Conservation (phyloP, 2,797 vertebrate genomes). For the Calcarius lapponicus region DNA sequence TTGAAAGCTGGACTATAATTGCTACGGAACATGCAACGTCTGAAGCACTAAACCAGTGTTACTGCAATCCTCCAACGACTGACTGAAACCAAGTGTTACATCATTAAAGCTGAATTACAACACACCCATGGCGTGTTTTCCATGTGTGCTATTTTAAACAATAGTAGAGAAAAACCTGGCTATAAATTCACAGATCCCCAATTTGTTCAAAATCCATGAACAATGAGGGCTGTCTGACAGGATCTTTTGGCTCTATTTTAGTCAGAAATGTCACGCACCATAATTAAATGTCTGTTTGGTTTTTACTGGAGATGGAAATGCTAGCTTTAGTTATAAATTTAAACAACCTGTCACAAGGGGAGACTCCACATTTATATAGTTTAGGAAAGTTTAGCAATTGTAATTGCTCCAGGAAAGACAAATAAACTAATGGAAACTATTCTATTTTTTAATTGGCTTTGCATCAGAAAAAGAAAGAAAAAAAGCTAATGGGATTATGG, state of each 20-base stretch:
- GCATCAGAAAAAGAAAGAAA: conserved; percentile 1
- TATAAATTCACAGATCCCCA: conserved; percentile 81
- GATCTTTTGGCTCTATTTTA: conserved; percentile 86
- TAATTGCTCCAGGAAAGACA: conserved; percentile 75
- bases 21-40: conserved; percentile 78
- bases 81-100: conserved; percentile 82
- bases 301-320: conserved; percentile 75
- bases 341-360: conserved; percentile 74
- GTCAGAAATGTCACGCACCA: conserved; percentile 71
- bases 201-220: conserved; percentile 77
- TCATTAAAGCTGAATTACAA: conserved; percentile 82
- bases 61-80: conserved; percentile 77
- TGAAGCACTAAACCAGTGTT: conserved; percentile 75
- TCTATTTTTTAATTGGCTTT: conserved; percentile 66
- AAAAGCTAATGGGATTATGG: conserved; percentile 47
- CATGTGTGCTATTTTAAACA: conserved; percentile 82
- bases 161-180: conserved; percentile 76
- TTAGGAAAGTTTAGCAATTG: conserved; percentile 70
- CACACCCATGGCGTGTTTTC: conserved; percentile 74
- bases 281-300: conserved; percentile 76
- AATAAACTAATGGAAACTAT: conserved; percentile 75
- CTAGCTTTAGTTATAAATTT: conserved; percentile 74
- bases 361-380: conserved; percentile 64
- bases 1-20: conserved; percentile 82
- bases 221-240: conserved; percentile 70